Evolutionary conservation across 2,113 vertebrate genomes (phyloP), one percentile per base, ranked within the genome.

Genomic region (Phoxinus phoxinus): DNA sequence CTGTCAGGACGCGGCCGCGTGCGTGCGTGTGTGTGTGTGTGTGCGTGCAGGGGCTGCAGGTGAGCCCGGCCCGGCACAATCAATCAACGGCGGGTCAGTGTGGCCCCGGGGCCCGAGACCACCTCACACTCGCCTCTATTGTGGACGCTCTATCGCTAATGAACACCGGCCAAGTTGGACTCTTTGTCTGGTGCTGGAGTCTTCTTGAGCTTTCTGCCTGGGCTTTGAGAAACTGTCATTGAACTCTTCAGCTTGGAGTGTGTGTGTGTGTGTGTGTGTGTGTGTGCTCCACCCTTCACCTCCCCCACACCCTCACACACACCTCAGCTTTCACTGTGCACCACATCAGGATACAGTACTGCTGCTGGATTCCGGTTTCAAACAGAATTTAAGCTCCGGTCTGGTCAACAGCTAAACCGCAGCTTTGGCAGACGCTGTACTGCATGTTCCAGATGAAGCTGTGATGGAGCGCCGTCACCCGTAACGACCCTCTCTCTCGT

Each of bases 301-400:
- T 65, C 74, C 58, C 32, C 32, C 59, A 87, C 53, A 89, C 76
- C 90, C 69, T 44, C 89, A 86, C 91, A 80, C 83, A 84, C 88
- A 76, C 86, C 87, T 84, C 88, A 85, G 86, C 81, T 85, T 86
- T 89, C 89, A 90, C 35, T 69, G 86, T 91, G 91, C 89, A 93
- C 93, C 94, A 95, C 93, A 94, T 94, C 94, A 95, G 94, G 94
- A 95, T 95, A 95, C 92, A 95, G 92, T 89, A 92, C 93, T 93
- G 90, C 91, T 94, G 90, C 93, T 86, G 90, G 91, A 95, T 94
- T 95, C 94, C 94, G 94, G 94, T 95, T 79, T 95, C 88, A 94
- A 95, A 95, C 94, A 92, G 94, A 93, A 94, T 94, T 94, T 90
- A 92, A 89, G 93, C 93, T 93, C 85, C 89, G 88, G 87, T 92